Base-by-base conservation (phyloP, 2,888 invertebrate species). In the Podabrus alpinus region DNA sequence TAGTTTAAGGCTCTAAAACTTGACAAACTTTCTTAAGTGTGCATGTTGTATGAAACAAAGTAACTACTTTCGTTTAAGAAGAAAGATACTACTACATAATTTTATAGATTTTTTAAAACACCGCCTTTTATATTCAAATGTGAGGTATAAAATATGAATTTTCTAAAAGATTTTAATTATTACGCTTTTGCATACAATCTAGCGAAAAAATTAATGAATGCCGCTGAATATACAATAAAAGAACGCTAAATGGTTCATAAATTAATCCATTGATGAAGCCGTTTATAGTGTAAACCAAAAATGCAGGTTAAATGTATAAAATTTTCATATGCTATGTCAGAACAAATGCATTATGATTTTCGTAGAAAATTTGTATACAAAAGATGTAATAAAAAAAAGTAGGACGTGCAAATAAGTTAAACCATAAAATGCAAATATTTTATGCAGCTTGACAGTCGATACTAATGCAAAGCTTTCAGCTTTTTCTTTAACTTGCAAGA, bases 21-120 rank as follows among this genome's bases (percentile, higher is more conserved):
- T 64, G 17, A 64, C 62, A 64, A 64, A 64, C 19, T 64, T 64
- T 64, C 62, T 64, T 64, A 64, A 64, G 62, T 64, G 21, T 64
- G 45, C 45, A 45, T 45, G 45, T 45, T 45, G 62, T 64, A 64
- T 64, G 62, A 64, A 64, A 64, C 62, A 64, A 64, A 64, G 62
- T 64, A 64, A 64, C 62, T 64, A 64, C 62, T 64, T 21, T 64
- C 62, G 62, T 21, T 64, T 64, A 64, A 64, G 21, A 64, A 19
- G 62, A 64, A 21, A 64, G 62, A 64, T 64, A 64, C 45, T 64
- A 64, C 21, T 64, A 64, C 16, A 19, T 64, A 64, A 64, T 64
- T 64, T 64, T 64, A 64, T 64, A 64, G 21, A 64, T 64, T 64
- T 64, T 19, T 45, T 64, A 11, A 64, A 64, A 64, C 19, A 15